These are phyloP conservation scores for Sarotherodon lohbergeri DNA, from an alignment of 2,113 vertebrate genomes.

Conservation along the genomic window DNA sequence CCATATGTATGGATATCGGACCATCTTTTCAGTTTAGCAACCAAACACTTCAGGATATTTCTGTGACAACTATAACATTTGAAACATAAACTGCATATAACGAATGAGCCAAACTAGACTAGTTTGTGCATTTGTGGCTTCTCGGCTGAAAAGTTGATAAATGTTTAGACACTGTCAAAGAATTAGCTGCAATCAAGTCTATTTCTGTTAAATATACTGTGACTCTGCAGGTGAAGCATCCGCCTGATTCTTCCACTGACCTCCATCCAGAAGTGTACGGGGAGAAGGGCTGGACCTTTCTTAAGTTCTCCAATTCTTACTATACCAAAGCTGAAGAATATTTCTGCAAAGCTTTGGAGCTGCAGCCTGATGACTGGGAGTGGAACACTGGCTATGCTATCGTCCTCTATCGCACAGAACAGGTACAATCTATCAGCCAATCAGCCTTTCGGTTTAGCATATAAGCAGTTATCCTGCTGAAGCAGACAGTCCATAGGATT, in stretches of 20 bases:
- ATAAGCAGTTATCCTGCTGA: not conserved
- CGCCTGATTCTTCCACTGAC: not conserved
- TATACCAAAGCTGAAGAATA: not conserved
- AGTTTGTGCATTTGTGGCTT: not conserved
- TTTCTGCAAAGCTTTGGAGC: not conserved
- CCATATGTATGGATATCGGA: not conserved
- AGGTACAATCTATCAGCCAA: not conserved
- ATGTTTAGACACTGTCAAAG: not conserved
- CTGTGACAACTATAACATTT: not conserved
- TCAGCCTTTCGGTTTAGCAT: not conserved
- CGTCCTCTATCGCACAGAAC: not conserved
- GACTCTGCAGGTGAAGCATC: not conserved
- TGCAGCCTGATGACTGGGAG: not conserved
- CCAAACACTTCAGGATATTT: not conserved
- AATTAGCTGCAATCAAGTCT: not conserved
- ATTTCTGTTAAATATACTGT: not conserved
- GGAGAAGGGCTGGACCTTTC: not conserved
- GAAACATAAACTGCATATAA: not conserved
- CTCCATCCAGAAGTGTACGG: not conserved
- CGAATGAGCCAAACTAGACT: not conserved
- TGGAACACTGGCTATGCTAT: not conserved
- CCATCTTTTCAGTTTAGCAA: not conserved
- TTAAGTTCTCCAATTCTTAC: not conserved
- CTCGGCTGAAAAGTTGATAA: fast-evolving
- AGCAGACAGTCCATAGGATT: not conserved